A percentile compares a stretch with the other conserved stretches of the same genome.
phyloP scores from a whole-genome alignment of 1,140 invertebrate genomes.

The Aphidius ervi region DNA sequence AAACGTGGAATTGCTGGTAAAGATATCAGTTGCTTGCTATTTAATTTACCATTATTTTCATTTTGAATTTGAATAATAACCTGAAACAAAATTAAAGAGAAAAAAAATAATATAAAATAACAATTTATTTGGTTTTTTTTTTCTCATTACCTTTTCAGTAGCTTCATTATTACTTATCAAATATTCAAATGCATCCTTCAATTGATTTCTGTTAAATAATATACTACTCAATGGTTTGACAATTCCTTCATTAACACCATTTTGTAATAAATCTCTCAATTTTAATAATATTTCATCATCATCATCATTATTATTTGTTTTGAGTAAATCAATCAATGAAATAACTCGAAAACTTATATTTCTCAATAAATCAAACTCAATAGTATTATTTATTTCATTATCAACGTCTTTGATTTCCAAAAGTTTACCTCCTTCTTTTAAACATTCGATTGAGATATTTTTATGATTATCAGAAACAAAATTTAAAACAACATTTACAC shows the following conservation, averaged over 20 bases:
- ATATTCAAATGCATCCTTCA: no score
- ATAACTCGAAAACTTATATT: constrained; percentile 78
- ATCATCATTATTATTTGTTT: constrained; percentile 32
- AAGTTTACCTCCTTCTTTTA: constrained; percentile 65
- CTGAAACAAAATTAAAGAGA: constrained; percentile 20
- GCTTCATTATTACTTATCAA: constrained; percentile 77
- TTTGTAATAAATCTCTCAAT: constrained; percentile 55
- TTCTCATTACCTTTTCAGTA: constrained; percentile 61
- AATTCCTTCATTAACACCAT: constrained; percentile 41
- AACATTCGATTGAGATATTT: constrained; percentile 71
- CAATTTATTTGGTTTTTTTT: neutral
- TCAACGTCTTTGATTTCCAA: constrained; percentile 78
- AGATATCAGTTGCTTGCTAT: neutral
- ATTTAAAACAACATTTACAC: constrained; percentile 76
- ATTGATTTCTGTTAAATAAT: no score
- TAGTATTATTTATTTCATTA: constrained; percentile 59
- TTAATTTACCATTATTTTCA: constrained; percentile 35
- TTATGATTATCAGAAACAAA: constrained; percentile 77
- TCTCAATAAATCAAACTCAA: constrained; percentile 73
- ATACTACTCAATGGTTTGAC: no score
- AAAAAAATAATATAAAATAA: no score
- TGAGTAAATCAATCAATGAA: constrained; percentile 64
- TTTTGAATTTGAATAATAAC: constrained; percentile 62
- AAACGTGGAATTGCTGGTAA: constrained; percentile 54
- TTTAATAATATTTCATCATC: constrained; percentile 37